A percentile compares a stretch with the other conserved stretches of the same genome.
phyloP scores from a whole-genome alignment of 2,797 vertebrate species.

The Dallia pectoralis region DNA sequence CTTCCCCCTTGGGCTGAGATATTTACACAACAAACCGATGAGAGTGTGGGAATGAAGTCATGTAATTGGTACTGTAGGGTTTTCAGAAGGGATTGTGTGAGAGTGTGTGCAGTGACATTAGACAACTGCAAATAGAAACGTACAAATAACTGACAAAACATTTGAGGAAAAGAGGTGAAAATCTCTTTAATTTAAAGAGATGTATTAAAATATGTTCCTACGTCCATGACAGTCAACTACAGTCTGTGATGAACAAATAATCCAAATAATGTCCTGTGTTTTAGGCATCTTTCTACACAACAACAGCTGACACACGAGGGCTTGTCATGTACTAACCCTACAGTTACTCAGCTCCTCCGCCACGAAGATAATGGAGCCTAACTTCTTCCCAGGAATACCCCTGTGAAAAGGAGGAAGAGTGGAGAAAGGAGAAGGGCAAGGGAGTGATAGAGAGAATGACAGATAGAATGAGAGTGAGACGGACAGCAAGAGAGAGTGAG shows the following conservation, averaged over 20 bases:
- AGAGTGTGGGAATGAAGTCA: too few species aligned
- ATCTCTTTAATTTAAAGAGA: neutral
- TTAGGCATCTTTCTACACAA: neutral
- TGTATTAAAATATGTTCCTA: too few species aligned
- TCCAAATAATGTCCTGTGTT: too few species aligned
- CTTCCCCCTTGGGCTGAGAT: neutral
- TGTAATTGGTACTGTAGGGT: neutral
- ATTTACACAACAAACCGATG: too few species aligned
- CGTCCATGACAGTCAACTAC: too few species aligned
- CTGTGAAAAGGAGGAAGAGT: constrained; percentile 39
- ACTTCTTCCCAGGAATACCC: constrained; percentile 79
- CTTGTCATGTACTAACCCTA: constrained; percentile 78
- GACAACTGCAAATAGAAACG: neutral
- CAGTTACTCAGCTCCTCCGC: constrained; percentile 95
- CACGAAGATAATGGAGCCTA: constrained; percentile 74
- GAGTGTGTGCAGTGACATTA: neutral
- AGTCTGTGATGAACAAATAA: too few species aligned
- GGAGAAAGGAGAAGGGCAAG: neutral
- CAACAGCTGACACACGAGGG: neutral
- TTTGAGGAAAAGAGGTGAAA: neutral
- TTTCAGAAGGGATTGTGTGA: neutral
- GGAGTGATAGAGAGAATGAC: neutral
- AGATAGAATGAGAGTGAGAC: neutral
- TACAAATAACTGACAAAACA: neutral
- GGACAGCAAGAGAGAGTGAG: neutral